Base-by-base conservation (phyloP, 2,888 invertebrate genomes). In the Tipula confusa region DNA sequence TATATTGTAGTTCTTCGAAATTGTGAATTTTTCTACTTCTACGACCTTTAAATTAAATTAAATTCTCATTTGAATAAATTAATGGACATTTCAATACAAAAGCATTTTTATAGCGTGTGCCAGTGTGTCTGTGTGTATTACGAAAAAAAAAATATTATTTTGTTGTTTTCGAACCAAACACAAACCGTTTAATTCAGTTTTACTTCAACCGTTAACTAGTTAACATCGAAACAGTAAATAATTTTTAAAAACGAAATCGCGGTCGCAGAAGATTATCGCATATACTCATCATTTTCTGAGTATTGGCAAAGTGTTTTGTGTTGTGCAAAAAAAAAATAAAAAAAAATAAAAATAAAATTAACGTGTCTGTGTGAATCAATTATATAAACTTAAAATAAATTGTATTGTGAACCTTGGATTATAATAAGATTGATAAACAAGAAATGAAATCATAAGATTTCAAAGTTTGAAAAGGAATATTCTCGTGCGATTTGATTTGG, bases 151-250 rank as follows among this genome's bases (percentile, higher is more conserved):
- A 43, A n/a, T n/a, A n/a, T n/a, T n/a, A n/a, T n/a, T n/a, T 24
- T 64, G 43, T 43, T 64, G 64, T 64, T 64, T 64, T 64, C 64
- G n/a, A 64, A 64, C 64, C 64, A 64, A 64, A 64, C 64, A 64
- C 64, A 9, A 64, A 64, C 64, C 18, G 24, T 64, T 64, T 64
- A 24, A 64, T 2, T 64, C 64, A 64, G 64, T 64, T 64, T 64
- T 18, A 64, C 64, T 64, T 64, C 7, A 64, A 24, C 18, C 24
- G 64, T 64, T 64, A 18, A 64, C 7, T 64, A 24, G 64, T 64
- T 4, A 64, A 64, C 64, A 64, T 24, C 24, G 24, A 64, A 64
- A 64, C 5, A 18, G n/a, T n/a, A 24, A 64, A 13, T n/a, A 64
- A 64, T 38, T n/a, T n/a, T 11, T 6, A 9, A 64, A 24, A 24